Evolutionary conservation across 2,888 invertebrate genomes (phyloP).

Genomic region (Clanis bilineata): DNA sequence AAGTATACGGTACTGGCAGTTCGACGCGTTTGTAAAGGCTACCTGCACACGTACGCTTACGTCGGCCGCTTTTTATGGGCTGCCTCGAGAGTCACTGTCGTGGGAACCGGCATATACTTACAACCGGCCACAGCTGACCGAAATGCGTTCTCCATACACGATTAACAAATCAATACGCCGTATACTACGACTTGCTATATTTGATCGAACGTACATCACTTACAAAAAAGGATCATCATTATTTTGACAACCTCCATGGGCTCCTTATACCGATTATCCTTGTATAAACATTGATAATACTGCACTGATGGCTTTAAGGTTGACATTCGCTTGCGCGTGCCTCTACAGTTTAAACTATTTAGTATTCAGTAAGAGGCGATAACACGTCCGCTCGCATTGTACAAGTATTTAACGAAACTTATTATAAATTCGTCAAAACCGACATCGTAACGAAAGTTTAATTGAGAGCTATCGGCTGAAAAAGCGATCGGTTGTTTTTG

Average conservation of each 20-base stretch:
- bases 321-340: slow-evolving; percentile 47
- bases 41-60: slow-evolving; percentile 76
- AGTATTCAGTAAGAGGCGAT: slow-evolving; percentile 57
- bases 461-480: slow-evolving; percentile 39
- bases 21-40: slow-evolving; percentile 70
- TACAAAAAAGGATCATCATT: slow-evolving; percentile 54
- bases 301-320: slow-evolving; percentile 37
- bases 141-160: slow-evolving; percentile 80
- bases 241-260: slow-evolving; percentile 54
- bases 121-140: slow-evolving; percentile 76
- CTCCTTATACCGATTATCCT: slow-evolving; percentile 49
- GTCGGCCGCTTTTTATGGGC: slow-evolving; percentile 78
- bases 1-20: slow-evolving; percentile 59
- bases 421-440: slow-evolving; percentile 72
- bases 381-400: slow-evolving; percentile 66
- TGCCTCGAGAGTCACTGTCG: slow-evolving; percentile 74
- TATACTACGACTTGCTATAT: slow-evolving; percentile 63
- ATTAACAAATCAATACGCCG: slow-evolving; percentile 78
- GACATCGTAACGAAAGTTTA: slow-evolving; percentile 57
- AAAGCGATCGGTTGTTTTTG: slow-evolving; percentile 41
- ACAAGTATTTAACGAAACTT: slow-evolving; percentile 52
- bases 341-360: slow-evolving; percentile 44
- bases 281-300: slow-evolving; percentile 38
- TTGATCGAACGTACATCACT: slow-evolving; percentile 47
- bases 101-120: slow-evolving; percentile 81